These are phyloP conservation scores for Saguinus midas DNA, from an alignment of 2,113 vertebrate species.

Conservation along the genomic window DNA sequence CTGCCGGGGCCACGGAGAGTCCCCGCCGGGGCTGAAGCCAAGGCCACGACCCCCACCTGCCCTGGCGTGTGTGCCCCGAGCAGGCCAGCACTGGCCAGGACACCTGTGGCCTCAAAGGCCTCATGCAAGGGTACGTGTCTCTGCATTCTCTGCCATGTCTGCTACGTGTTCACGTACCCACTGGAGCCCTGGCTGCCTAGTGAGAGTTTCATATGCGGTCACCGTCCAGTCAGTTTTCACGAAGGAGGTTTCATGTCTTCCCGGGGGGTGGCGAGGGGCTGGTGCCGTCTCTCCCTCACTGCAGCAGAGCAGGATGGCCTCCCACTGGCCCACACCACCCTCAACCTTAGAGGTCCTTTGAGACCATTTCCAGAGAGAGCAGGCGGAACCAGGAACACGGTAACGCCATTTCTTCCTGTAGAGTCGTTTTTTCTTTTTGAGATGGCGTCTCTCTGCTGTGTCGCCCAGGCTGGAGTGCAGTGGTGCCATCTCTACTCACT, in stretches of 20 bases:
- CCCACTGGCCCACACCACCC: not conserved
- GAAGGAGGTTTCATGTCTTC: not conserved
- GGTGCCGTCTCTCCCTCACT: too few species aligned
- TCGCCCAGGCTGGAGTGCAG: too few species aligned
- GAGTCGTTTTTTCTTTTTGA: too few species aligned
- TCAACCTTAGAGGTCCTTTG: not conserved
- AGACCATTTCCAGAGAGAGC: not conserved
- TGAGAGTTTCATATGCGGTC: not conserved
- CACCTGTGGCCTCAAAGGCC: constrained; percentile 75
- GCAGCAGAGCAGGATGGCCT: rapidly evolving
- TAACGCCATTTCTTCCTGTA: not conserved
- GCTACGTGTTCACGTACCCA: rapidly evolving
- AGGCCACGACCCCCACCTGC: not conserved
- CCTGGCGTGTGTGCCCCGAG: not conserved
- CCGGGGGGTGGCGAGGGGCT: not conserved
- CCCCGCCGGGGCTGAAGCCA: not conserved
- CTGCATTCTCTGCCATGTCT: not conserved
- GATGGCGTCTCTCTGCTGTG: too few species aligned
- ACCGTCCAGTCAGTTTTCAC: not conserved
- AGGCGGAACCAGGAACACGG: not conserved
- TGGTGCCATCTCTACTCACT: too few species aligned
- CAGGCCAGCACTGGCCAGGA: constrained; percentile 66
- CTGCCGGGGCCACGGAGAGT: not conserved
- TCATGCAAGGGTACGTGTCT: constrained; percentile 79
- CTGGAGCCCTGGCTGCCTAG: not conserved